A percentile compares a stretch with the other conserved stretches of the same genome.
These are phyloP conservation scores for Esox niger DNA, from an alignment of 2,113 vertebrate genomes.

Conservation along the genomic window DNA sequence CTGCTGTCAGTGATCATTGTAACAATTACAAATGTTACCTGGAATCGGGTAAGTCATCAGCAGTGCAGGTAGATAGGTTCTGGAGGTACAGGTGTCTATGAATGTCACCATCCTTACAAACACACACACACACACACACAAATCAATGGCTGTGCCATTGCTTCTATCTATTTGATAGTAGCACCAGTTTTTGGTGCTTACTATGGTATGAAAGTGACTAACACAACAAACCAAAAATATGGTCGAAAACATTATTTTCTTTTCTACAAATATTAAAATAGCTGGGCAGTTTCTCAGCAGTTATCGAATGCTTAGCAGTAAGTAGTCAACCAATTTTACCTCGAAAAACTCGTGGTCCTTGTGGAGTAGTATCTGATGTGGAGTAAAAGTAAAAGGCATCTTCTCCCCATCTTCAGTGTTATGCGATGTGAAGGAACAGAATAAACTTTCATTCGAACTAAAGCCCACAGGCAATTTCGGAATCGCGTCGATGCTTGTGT, in stretches of 20 bases:
- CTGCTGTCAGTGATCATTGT: neutral
- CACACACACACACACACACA: neutral
- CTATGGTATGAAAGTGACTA: neutral
- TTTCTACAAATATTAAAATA: too few species aligned
- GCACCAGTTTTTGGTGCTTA: too few species aligned
- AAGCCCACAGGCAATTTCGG: slow-evolving; percentile 20
- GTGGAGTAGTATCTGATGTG: slow-evolving; percentile 62
- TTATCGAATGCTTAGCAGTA: too few species aligned
- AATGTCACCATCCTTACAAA: slow-evolving; percentile 81
- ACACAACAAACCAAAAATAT: neutral
- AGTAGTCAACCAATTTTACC: slow-evolving; percentile 54
- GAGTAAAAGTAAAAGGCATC: slow-evolving; percentile 64
- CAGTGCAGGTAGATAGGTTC: slow-evolving; percentile 62
- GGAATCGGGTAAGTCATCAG: slow-evolving; percentile 37
- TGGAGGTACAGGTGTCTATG: slow-evolving; percentile 82
- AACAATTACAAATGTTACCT: slow-evolving; percentile 32
- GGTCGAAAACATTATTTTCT: neutral
- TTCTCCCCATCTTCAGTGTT: slow-evolving; percentile 9
- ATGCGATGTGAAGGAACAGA: neutral
- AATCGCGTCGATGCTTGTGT: slow-evolving; percentile 9
- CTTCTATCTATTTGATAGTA: neutral
- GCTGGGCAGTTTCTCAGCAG: too few species aligned
- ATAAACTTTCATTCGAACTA: neutral
- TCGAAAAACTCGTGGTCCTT: slow-evolving; percentile 77
- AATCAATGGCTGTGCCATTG: neutral